A percentile compares a stretch with the other conserved stretches of the same genome.
Evolutionary conservation across 92 coral and sea anemone genomes (phyloP).

Genomic region (Porites cylindrica): DNA sequence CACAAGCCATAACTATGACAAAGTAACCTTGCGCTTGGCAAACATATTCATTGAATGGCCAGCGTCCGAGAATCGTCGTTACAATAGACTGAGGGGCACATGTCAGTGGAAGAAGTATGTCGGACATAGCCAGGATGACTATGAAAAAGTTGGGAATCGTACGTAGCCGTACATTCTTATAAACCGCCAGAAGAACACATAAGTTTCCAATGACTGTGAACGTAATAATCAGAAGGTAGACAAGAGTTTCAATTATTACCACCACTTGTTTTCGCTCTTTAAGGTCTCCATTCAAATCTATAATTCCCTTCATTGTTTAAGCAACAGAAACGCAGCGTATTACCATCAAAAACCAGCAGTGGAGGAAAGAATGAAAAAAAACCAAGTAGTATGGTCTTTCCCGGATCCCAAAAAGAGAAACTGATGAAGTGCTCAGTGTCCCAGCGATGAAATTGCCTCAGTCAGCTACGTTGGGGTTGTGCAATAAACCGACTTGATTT

Average conservation of each 20-base stretch:
- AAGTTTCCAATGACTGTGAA: constrained; percentile 63
- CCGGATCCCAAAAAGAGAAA: too few relatives aligned
- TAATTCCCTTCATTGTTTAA: background rate
- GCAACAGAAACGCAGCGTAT: too few relatives aligned
- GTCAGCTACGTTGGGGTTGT: too few relatives aligned
- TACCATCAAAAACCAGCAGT: too few relatives aligned
- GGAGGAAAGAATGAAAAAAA: too few relatives aligned
- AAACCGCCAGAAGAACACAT: constrained; percentile 71
- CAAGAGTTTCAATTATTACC: constrained; percentile 37
- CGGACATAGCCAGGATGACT: constrained; percentile 73
- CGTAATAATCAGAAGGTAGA: constrained; percentile 40
- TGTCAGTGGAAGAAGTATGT: constrained; percentile 57
- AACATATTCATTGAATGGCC: constrained; percentile 60
- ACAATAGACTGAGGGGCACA: constrained; percentile 65
- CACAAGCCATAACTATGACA: constrained; percentile 68
- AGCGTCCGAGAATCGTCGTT: constrained; percentile 51
- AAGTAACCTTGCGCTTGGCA: constrained; percentile 83
- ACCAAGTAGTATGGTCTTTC: too few relatives aligned
- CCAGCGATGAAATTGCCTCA: too few relatives aligned
- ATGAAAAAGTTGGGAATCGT: constrained; percentile 70
- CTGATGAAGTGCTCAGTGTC: too few relatives aligned
- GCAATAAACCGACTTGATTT: too few relatives aligned
- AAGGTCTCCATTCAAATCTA: background rate
- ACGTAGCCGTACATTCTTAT: constrained; percentile 53
- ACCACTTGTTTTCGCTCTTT: background rate